These are phyloP conservation scores for Sycophila texana DNA, from an alignment of 2,888 invertebrate genomes.

Conservation along the genomic window DNA sequence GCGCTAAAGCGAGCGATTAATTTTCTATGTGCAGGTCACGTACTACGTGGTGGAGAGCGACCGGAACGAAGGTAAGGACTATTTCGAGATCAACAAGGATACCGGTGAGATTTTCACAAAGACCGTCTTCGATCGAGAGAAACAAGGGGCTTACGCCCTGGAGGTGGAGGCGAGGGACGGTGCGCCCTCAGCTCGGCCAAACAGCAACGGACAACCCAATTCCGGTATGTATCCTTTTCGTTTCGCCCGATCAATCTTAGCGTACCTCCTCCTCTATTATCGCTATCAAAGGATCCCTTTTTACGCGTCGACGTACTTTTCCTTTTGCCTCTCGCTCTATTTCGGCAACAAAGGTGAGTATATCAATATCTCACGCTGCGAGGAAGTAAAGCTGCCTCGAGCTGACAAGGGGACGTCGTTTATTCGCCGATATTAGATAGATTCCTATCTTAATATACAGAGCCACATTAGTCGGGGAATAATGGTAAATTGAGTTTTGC, in stretches of 20 bases:
- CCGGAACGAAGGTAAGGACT: slow-evolving; percentile 94
- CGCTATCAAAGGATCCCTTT: neutral
- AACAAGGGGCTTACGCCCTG: slow-evolving; percentile 97
- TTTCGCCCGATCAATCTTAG: neutral
- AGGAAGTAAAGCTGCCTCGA: neutral
- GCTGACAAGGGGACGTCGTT: neutral
- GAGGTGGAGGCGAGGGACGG: slow-evolving; percentile 98
- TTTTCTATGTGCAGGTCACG: slow-evolving; percentile 83
- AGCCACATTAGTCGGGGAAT: too few relatives aligned
- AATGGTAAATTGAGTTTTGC: too few relatives aligned
- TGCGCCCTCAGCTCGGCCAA: slow-evolving; percentile 95
- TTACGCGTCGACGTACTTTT: neutral
- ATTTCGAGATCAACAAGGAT: slow-evolving; percentile 96
- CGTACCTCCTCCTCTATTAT: neutral
- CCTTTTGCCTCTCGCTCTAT: neutral
- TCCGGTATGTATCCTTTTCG: slow-evolving; percentile 83
- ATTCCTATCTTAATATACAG: too few relatives aligned
- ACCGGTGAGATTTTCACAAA: slow-evolving; percentile 97
- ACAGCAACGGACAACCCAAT: slow-evolving; percentile 95
- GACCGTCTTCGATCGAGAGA: slow-evolving; percentile 97
- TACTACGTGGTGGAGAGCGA: slow-evolving; percentile 95
- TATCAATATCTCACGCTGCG: neutral
- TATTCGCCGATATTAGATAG: too few relatives aligned
- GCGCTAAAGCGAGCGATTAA: neutral
- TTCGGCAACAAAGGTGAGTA: neutral